phyloP scores from a whole-genome alignment of 2,797 vertebrate genomes.

The Phataginus tricuspis region DNA sequence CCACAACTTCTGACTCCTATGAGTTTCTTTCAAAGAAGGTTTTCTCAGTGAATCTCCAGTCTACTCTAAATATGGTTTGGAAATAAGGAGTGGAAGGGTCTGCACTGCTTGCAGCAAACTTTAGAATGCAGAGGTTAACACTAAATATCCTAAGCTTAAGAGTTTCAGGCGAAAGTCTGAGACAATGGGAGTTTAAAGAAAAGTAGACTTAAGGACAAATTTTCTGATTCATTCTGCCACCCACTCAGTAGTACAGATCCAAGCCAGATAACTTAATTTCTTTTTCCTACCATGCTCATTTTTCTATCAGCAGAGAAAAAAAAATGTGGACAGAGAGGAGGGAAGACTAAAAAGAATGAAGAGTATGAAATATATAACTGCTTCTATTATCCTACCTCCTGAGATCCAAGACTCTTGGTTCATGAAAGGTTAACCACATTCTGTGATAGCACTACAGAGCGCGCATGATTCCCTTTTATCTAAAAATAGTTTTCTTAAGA shows the following conservation, averaged over 20 bases:
- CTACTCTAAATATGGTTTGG: neutral
- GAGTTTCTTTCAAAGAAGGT: neutral
- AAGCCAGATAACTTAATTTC: neutral
- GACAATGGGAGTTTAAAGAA: neutral
- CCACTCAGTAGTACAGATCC: neutral
- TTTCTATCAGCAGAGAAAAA: neutral
- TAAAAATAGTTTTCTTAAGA: conserved; percentile 65
- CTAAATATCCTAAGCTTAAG: neutral
- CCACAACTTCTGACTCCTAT: neutral
- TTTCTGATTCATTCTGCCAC: conserved; percentile 27
- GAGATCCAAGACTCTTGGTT: neutral
- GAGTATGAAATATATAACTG: conserved; percentile 50
- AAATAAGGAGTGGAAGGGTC: neutral
- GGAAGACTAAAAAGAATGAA: neutral
- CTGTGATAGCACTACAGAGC: neutral
- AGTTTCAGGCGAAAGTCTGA: neutral
- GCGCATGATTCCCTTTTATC: conserved; percentile 36
- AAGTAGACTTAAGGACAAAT: conserved; percentile 10
- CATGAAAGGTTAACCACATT: conserved; percentile 58
- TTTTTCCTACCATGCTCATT: neutral
- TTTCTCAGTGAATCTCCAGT: neutral
- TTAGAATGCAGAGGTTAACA: neutral
- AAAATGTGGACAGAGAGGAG: neutral
- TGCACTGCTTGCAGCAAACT: neutral
- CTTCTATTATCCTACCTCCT: conserved; percentile 15